Percentiles rank a stretch among this genome's conserved stretches.
Conservation (phyloP, 2,888 invertebrate genomes). For the Epirrhoe alternata region DNA sequence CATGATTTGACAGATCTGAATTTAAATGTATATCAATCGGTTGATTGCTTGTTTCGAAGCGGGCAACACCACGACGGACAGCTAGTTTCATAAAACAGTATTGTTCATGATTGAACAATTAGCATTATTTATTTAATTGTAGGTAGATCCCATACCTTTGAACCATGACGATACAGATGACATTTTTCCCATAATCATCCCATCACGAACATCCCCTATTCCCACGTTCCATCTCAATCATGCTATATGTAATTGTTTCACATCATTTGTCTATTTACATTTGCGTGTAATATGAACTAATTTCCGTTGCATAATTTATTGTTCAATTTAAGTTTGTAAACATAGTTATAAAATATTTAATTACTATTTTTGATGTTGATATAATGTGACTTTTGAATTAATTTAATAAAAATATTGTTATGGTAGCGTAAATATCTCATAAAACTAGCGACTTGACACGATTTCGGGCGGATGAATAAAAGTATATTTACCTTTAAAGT, state of each 20-base stretch:
- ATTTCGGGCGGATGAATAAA: no score
- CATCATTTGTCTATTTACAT: constrained; percentile 49
- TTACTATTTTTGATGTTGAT: no score
- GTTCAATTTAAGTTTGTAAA: not conserved
- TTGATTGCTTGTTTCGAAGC: not conserved
- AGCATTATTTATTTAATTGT: no score
- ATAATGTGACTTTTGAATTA: no score
- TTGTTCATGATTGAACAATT: not conserved
- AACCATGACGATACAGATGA: constrained; percentile 76
- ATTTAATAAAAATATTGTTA: no score
- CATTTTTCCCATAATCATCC: constrained; percentile 75
- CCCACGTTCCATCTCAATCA: constrained; percentile 70
- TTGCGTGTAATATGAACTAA: constrained; percentile 62
- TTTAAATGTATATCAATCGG: constrained; percentile 9
- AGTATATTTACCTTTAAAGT: no score
- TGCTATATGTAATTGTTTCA: constrained; percentile 67
- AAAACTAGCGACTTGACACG: no score
- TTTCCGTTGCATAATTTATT: constrained; percentile 50
- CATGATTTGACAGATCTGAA: constrained; percentile 45
- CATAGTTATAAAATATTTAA: not conserved
- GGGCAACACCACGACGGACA: no score
- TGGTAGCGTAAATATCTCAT: no score
- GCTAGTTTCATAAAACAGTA: not conserved
- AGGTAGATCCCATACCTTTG: constrained; percentile 64
- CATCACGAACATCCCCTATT: constrained; percentile 52